A percentile compares a stretch with the other conserved stretches of the same genome.
Conservation (phyloP, 2,797 vertebrate genomes). For the Tragelaphus oryx region DNA sequence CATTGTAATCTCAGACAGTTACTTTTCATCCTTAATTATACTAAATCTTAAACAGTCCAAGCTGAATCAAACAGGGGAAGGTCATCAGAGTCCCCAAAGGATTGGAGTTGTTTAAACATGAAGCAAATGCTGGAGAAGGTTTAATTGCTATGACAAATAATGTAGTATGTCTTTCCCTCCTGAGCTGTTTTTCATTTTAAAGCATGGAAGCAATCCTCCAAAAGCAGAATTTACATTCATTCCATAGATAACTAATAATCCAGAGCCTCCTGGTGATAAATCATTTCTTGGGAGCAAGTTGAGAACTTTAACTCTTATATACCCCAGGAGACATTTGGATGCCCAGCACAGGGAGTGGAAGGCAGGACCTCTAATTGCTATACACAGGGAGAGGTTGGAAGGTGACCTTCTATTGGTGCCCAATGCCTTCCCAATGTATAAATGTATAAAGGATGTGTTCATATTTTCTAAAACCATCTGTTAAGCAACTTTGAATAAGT, state of each 20-base stretch:
- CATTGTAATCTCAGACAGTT: not conserved
- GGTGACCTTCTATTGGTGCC: no score
- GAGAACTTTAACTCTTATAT: not conserved
- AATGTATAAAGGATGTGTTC: not conserved
- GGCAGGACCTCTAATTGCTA: not conserved
- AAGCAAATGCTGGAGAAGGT: not conserved
- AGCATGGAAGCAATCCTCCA: not conserved
- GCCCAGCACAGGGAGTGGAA: not conserved
- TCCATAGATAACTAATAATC: not conserved
- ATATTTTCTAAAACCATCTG: not conserved
- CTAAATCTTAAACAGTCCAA: conserved; percentile 1
- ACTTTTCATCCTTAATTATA: conserved; percentile 39
- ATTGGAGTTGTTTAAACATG: not conserved
- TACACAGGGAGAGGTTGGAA: not conserved
- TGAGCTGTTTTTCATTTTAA: not conserved
- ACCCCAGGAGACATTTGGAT: not conserved
- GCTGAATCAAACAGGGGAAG: not conserved
- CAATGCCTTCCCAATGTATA: not conserved
- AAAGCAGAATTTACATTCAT: not conserved
- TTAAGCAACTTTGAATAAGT: not conserved
- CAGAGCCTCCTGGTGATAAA: not conserved
- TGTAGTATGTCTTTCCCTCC: not conserved
- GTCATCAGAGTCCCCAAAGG: not conserved
- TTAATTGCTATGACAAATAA: conserved; percentile 27
- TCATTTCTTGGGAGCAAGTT: not conserved